Base-by-base conservation (phyloP, 2,797 vertebrate genomes). In the Typhlichthys eigenmanni region DNA sequence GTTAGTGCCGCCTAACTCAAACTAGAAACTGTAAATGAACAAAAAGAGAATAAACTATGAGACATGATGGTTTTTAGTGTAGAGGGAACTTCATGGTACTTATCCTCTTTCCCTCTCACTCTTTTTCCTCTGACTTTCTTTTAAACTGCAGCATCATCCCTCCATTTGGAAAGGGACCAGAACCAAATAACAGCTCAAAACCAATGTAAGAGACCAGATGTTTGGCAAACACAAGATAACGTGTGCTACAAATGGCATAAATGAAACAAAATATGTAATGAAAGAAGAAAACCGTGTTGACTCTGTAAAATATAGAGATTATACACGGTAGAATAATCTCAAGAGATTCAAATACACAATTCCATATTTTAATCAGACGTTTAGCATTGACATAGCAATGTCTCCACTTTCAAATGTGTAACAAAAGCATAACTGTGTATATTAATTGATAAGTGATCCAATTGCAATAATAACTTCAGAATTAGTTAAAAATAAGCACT, bases 111-210 rank as follows among this genome's bases (percentile, higher is more conserved):
- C 72, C 84, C 81, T 86, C 79, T 89, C 75, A 83, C 71, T 90
- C 79, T 84, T 78, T 86, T 65, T 74, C 87, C 85, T 90, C 85
- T 89, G 83, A 89, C 84, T 92, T 90, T 92, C 83, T 88, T 90
- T 89, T 84, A 90, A 90, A 90, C 87, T 90, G 87, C 88, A 91
- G 87, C 83, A 69, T 87, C 78, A 87, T 88, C 85, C 87, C 75
- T 89, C 88, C 89, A 89, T 83, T 90, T 85, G 89, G 91, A 91
- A 89, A 91, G 90, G 89, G 87, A 85, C 79, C 78, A 70, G 80
- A 85, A 83, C 81, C 81, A 87, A 89, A 89, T 84, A 87, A 78
- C 90, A 89, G 87, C 90, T 87, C 88, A 89, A 90, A 90, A 86
- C 84, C 88, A 89, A 89, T 89, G 88, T 89, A 91, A 90, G 89